Evolutionary conservation across 1,140 invertebrate species (phyloP), one percentile per base, ranked within the genome.

Genomic region (Lucilia cuprina): DNA sequence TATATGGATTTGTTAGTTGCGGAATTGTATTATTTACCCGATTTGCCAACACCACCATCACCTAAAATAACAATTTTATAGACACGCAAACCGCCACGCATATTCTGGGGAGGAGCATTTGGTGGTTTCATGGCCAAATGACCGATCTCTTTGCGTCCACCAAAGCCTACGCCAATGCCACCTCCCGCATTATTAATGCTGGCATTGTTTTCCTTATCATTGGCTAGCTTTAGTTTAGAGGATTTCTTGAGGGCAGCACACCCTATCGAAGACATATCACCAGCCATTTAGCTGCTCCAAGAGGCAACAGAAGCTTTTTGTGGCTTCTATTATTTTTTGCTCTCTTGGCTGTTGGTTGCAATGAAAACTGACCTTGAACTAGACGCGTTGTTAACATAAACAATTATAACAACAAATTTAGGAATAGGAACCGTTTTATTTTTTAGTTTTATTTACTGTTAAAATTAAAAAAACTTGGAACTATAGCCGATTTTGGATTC

Each of bases 61-160:
- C 96, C 96, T 14, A 96, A 92, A 85, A 96, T 95, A 82, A 96
- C 96, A 87, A 96, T 96, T 90, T 96, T 96, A 92, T 96, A 96
- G 65, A 96, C 94, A 84, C 95, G 93, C 83, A 95, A 93, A 86
- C 95, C 95, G 86, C 95, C 92, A 85, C 94, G 92, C 84, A 92
- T 92, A 85, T 93, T 93, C 82, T 89, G 88, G 10, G 84, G 83
- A 35, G 86, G 86, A n/a, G 86, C 86, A 49, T 84, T 86, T 55
- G 87, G 85, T 74, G 85, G 83, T 7, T 86, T 86, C 74, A 88
- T 41, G 35, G 70, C 70, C 84, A 85, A 49, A 55, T 83, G 86
- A 34, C 87, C 87, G 84, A 87, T 86, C 14, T 82, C 83, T 4
- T 77, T 82, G n/a, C 77, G 77, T 35, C 55, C 75, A 19, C 50